phyloP scores from a whole-genome alignment of 2,888 invertebrate species.

The Drosophila nr. perissopoda region DNA sequence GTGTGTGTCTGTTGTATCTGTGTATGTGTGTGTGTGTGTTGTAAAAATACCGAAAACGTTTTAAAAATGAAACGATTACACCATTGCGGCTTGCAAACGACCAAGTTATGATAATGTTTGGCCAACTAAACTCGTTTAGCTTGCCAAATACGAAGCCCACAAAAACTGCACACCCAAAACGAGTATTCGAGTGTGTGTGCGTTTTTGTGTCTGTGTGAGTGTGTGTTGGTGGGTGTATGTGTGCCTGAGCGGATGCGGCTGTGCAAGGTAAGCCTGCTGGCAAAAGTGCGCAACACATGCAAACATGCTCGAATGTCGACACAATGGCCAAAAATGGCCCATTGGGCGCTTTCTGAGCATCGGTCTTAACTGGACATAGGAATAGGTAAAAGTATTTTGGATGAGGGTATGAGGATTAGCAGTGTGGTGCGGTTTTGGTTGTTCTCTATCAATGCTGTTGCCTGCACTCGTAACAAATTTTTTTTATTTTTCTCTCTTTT shows the following conservation, averaged over 20 bases:
- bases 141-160: slow-evolving; percentile 67
- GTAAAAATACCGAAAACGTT: slow-evolving; percentile 76
- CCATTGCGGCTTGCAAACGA: slow-evolving; percentile 81
- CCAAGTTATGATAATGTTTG: slow-evolving; percentile 81
- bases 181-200: slow-evolving; percentile 4
- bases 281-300: slow-evolving; percentile 70
- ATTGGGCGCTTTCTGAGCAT: slow-evolving; percentile 64
- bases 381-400: background rate
- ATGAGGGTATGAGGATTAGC: background rate
- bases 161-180: slow-evolving; percentile 27
- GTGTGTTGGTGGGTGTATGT: slow-evolving; percentile 11
- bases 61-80: slow-evolving; percentile 79
- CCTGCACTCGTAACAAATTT: slow-evolving; percentile 69
- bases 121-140: slow-evolving; percentile 80
- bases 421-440: slow-evolving; percentile 18
- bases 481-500: slow-evolving; percentile 73
- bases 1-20: slow-evolving; percentile 1
- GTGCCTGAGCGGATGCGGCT: slow-evolving; percentile 14
- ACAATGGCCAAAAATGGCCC: slow-evolving; percentile 51
- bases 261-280: slow-evolving; percentile 62
- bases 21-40: slow-evolving; percentile 23
- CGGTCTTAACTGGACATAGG: slow-evolving; percentile 15
- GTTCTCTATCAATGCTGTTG: slow-evolving; percentile 41
- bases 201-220: slow-evolving; percentile 12
- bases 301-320: slow-evolving; percentile 55